phyloP scores from a whole-genome alignment of 1,140 invertebrate species.

The Littorina saxatilis region DNA sequence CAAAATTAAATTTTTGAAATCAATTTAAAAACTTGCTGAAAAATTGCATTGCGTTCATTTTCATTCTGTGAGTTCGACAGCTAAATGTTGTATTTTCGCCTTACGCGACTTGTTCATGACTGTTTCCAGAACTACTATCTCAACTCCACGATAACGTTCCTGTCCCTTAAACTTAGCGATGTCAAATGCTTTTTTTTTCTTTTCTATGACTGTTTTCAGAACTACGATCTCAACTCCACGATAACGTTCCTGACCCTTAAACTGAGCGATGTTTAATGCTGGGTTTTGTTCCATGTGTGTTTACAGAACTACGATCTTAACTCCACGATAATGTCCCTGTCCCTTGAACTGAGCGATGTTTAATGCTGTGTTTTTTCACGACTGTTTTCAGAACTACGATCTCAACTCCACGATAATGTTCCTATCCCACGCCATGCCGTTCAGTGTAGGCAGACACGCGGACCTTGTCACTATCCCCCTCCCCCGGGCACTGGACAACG shows the following conservation, averaged over 20 bases:
- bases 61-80: too few relatives aligned
- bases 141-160: too few relatives aligned
- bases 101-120: too few relatives aligned
- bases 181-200: background rate
- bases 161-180: background rate
- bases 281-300: background rate
- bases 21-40: background rate
- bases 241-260: background rate
- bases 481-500: background rate
- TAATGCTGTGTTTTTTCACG: background rate
- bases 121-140: too few relatives aligned
- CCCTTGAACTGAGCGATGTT: too few relatives aligned
- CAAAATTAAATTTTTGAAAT: too few relatives aligned
- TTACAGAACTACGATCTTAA: background rate
- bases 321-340: background rate
- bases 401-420: background rate
- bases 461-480: background rate
- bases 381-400: background rate
- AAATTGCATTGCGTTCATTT: too few relatives aligned
- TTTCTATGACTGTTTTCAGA: too few relatives aligned
- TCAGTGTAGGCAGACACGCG: background rate
- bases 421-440: slow-evolving; percentile 13
- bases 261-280: background rate
- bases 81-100: too few relatives aligned
- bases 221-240: background rate